Evolutionary conservation across 2,888 invertebrate genomes (phyloP), one percentile per base, ranked within the genome.

Genomic region (Noctua comes): DNA sequence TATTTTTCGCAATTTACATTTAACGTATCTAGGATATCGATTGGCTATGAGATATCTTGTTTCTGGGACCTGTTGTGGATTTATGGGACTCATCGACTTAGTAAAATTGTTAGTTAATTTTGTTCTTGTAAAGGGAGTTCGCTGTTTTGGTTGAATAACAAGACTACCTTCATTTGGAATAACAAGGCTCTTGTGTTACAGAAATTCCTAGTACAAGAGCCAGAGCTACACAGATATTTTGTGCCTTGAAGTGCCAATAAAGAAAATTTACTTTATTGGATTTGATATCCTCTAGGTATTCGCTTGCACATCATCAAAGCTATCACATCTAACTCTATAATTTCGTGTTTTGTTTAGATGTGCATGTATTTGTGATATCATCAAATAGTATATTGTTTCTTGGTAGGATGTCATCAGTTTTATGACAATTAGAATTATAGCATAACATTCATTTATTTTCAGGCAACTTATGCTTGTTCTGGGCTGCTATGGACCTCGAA

Each of bases 1-100:
- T 92, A 90, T 92, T 93, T 93, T 93, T 92, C 91, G 90, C 89
- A 91, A 94, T 94, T 93, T 93, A 91, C 93, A 92, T 94, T 90
- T 85, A 85, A 83, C 87, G 77, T 87, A 84, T 89, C 88, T 89
- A 71, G 73, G 57, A 82, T 81, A 80, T 80, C 82, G 78, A 62
- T 70, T 76, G 59, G 57, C 70, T 54, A 79, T 76, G 77, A 70
- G 65, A 68, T 80, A 80, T 76, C 73, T 80, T 43, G 83, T 88
- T 87, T 77, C 77, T 79, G 62, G 65, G 59, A 65, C 65, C 68
- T 57, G 68, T 46, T 64, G 31, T 57, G 36, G 59, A 84, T 78
- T 86, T 76, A 84, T 84, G 13, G 69, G 73, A 73, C 31, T 66
- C 31, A 40, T 71, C n/a, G 46, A 68, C 57, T 59, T 68, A 59